These are phyloP conservation scores for Telenomus remus DNA, from an alignment of 1,140 invertebrate genomes.

Conservation along the genomic window DNA sequence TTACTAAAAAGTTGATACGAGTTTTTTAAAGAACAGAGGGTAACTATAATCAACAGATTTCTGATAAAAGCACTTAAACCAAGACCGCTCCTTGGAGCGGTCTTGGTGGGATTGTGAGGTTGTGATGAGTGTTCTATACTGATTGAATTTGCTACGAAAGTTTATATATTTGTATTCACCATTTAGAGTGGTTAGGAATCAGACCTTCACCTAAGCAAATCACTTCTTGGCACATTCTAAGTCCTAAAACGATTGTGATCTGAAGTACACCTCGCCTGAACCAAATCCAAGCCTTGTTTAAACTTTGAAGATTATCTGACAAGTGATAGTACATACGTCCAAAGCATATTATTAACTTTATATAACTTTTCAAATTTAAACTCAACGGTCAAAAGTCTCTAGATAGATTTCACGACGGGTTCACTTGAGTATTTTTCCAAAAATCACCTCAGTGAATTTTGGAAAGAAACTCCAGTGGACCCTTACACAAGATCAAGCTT, in stretches of 20 bases:
- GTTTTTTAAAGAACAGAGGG: constrained; percentile 8
- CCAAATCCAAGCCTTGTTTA: no score
- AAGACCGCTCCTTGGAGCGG: constrained; percentile 40
- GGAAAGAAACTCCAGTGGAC: constrained; percentile 5
- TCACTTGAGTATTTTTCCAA: constrained; percentile 3
- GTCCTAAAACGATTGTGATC: no score
- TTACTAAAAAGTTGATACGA: constrained; percentile 18
- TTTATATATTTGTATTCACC: constrained; percentile 52
- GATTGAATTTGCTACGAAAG: constrained; percentile 44
- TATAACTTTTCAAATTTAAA: neutral
- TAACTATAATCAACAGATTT: no score
- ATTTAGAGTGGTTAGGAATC: constrained; percentile 17
- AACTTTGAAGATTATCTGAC: no score
- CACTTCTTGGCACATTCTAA: constrained; percentile 9
- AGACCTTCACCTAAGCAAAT: constrained; percentile 24
- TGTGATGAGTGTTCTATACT: constrained; percentile 18
- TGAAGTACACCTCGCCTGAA: no score
- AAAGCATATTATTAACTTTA: neutral
- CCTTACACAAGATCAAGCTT: constrained; percentile 3
- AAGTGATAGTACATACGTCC: no score
- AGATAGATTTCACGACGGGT: constrained; percentile 1
- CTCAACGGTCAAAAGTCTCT: constrained; percentile 19
- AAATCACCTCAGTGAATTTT: neutral
- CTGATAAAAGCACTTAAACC: constrained; percentile 52
- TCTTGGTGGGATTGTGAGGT: constrained; percentile 54